A percentile compares a stretch with the other conserved stretches of the same genome.
Evolutionary conservation across 2,888 invertebrate species (phyloP).

Genomic region (Drosophila prostipennis): DNA sequence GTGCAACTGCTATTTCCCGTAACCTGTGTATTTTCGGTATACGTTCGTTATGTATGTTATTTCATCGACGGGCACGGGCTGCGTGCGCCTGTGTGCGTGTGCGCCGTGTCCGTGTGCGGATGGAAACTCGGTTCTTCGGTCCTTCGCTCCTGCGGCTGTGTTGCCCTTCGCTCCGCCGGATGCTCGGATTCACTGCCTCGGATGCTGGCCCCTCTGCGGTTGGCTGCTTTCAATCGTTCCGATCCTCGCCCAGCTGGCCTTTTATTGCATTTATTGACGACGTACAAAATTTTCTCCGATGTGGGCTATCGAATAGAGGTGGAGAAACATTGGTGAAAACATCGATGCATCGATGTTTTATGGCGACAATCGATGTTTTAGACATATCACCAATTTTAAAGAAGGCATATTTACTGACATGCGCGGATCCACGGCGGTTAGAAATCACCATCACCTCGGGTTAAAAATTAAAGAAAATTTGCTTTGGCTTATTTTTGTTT

Average conservation of each 20-base stretch:
- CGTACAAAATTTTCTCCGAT: too few species aligned
- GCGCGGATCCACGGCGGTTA: too few species aligned
- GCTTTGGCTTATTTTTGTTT: too few species aligned
- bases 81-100: conserved; percentile 40
- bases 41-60: conserved; percentile 73
- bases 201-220: conserved; percentile 62
- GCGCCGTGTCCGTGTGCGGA: conserved; percentile 45
- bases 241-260: conserved; percentile 46
- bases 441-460: too few species aligned
- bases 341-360: too few species aligned
- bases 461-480: too few species aligned
- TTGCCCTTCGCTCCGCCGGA: conserved; percentile 34
- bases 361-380: too few species aligned
- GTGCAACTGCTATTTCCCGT: conserved; percentile 37
- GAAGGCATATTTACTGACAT: too few species aligned
- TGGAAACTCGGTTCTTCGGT: conserved; percentile 35
- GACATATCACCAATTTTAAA: too few species aligned
- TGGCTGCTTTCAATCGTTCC: conserved; percentile 58
- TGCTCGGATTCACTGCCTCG: conserved; percentile 42
- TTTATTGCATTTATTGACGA: conserved; percentile 65
- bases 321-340: too few species aligned
- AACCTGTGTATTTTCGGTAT: conserved; percentile 73
- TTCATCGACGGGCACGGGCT: conserved; percentile 57
- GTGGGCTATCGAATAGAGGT: too few species aligned
- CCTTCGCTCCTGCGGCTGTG: neutral